Evolutionary conservation across 2,888 invertebrate species (phyloP), one percentile per base, ranked within the genome.

Genomic region (Cylloceria caligata): DNA sequence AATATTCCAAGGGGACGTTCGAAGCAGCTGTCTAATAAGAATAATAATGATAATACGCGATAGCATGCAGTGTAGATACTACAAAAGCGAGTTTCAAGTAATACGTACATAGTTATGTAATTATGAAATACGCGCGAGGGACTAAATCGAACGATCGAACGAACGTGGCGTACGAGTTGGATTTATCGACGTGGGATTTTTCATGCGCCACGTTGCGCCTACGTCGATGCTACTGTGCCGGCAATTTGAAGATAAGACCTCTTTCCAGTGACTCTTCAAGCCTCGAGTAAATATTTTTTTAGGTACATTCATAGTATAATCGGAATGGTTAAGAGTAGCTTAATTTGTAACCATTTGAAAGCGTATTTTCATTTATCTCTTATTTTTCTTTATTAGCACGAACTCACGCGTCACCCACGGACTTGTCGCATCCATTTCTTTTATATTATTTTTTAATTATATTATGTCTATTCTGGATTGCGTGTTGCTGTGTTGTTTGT

Each of bases 181-280:
- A 52, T 65, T 55, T 64, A 52, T 71, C 30, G 64, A 49, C 67
- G 69, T 45, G 52, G 67, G 67, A 62, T 71, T 57, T 72, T 72
- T 60, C 47, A 72, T 72, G 71, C 67, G n/a, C 21, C 21, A 52
- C 67, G 72, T 77, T 9, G 71, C 71, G 65, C 21, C 57, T 57
- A 65, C 65, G 42, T 9, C 24, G 21, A 62, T 11, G 36, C 4
- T 2, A 11, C 45, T 71, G 11, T 39, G 42, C 45, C 13, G 65
- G 16, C 65, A 45, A 47, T 65, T 65, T 27, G 30, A 27, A 47
- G 47, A 65, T 65, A 65, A 65, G 65, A 24, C n/a, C 42, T 34
- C 21, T 34, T 24, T 45, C 45, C n/a, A 19, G 13, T 3, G 27
- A 45, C 24, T 45, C 49, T 21, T 49, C 2, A 11, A 49, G 49